Conservation (phyloP, 2,797 vertebrate genomes). For the Neoniphon sammara region DNA sequence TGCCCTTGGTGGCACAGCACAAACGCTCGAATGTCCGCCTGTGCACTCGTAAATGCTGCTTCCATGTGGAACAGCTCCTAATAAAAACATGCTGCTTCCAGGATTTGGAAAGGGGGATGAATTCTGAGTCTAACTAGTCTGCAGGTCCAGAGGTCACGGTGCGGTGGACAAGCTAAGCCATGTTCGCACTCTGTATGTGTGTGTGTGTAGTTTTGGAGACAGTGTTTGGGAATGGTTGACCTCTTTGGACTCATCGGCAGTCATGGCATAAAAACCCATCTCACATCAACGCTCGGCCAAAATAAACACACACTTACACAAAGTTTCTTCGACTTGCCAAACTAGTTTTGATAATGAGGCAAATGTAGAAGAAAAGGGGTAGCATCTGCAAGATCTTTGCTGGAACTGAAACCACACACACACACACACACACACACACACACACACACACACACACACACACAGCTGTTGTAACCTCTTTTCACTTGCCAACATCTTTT, state of each 20-base stretch:
- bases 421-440: slow-evolving; percentile 56
- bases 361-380: slow-evolving; percentile 30
- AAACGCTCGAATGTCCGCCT: slow-evolving; percentile 28
- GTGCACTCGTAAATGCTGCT: slow-evolving; percentile 36
- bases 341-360: slow-evolving; percentile 23
- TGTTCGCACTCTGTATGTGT: not conserved
- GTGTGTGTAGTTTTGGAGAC: slow-evolving; percentile 5
- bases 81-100: not conserved
- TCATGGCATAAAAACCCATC: not conserved
- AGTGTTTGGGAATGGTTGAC: not conserved
- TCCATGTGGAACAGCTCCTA: slow-evolving; percentile 40
- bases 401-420: not conserved
- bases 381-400: slow-evolving; percentile 56
- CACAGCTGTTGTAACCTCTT: slow-evolving; percentile 63
- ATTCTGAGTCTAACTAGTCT: not conserved
- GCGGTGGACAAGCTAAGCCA: not conserved
- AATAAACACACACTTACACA: not conserved
- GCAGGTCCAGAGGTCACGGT: not conserved
- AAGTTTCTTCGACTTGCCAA: slow-evolving; percentile 33
- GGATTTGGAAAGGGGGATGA: not conserved
- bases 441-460: slow-evolving; percentile 59
- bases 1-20: slow-evolving; percentile 48
- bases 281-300: not conserved
- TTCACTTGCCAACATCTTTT: slow-evolving; percentile 67
- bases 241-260: not conserved